A percentile compares a stretch with the other conserved stretches of the same genome.
These are phyloP conservation scores for Chloroceryle inda DNA, from an alignment of 2,797 vertebrate genomes.

Conservation along the genomic window DNA sequence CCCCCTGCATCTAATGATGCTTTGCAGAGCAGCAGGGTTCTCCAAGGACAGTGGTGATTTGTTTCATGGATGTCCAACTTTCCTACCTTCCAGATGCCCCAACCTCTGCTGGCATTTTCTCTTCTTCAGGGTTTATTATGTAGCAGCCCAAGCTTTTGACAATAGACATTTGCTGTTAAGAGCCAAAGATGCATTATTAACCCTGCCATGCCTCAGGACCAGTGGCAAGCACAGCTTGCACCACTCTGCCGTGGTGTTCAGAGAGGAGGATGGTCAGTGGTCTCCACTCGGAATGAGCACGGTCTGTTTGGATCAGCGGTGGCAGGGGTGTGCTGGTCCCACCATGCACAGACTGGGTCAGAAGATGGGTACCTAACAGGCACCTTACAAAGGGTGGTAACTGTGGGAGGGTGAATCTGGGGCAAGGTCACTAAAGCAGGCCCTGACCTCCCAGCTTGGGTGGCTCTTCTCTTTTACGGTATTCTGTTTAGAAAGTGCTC, in stretches of 20 bases:
- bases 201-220: not conserved
- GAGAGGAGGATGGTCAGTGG: fast-evolving
- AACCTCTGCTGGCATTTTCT: not conserved
- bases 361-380: fast-evolving
- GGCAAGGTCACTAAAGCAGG: not conserved
- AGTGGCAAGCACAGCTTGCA: not conserved
- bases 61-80: not conserved
- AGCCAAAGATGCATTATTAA: not conserved
- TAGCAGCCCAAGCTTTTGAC: not conserved
- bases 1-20: not conserved
- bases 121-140: not conserved
- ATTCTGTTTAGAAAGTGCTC: fast-evolving
- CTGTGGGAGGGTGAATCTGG: not conserved
- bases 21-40: not conserved
- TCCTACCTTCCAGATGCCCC: not conserved
- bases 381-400: fast-evolving
- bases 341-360: fast-evolving
- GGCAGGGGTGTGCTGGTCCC: not conserved
- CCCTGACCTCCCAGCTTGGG: fast-evolving
- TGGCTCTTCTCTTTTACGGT: fast-evolving
- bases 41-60: not conserved
- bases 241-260: not conserved
- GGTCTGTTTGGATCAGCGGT: fast-evolving
- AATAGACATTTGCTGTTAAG: not conserved
- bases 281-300: fast-evolving